Percentiles rank a stretch among this genome's conserved stretches.
Evolutionary conservation across 2,888 invertebrate species (phyloP).

Genomic region (Bimastos eiseni): DNA sequence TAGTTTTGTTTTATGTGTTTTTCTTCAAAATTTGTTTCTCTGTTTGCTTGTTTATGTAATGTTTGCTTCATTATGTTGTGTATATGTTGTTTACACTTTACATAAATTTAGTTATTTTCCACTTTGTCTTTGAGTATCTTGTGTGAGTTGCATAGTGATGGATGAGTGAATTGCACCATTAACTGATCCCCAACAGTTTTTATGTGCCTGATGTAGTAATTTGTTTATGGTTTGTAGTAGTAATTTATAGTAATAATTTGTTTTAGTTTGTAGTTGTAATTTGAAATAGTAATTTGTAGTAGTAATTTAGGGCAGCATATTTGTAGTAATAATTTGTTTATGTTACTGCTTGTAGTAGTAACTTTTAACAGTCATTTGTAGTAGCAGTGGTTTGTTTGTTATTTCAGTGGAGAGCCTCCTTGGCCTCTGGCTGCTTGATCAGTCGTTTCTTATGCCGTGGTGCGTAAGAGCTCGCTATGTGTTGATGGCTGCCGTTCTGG

Average conservation of each 20-base stretch:
- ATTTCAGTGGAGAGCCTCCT: background rate
- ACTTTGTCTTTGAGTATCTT: background rate
- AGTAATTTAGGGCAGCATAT: too few species aligned
- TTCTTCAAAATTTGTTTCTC: too few species aligned
- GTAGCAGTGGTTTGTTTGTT: background rate
- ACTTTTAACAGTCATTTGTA: background rate
- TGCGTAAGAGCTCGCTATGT: slow-evolving; percentile 49
- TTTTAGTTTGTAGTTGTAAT: background rate
- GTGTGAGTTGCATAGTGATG: background rate
- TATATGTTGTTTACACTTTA: background rate
- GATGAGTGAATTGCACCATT: background rate
- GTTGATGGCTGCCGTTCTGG: slow-evolving; percentile 49
- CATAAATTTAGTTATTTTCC: background rate
- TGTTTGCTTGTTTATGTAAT: too few species aligned
- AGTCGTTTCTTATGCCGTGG: slow-evolving; percentile 25
- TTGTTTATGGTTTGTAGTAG: background rate
- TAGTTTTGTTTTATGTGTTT: background rate
- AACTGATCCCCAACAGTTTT: background rate
- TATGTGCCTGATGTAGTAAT: too few species aligned
- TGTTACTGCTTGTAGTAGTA: background rate
- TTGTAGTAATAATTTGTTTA: too few species aligned
- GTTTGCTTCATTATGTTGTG: background rate
- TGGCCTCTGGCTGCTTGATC: slow-evolving; percentile 8
- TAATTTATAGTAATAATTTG: too few species aligned
- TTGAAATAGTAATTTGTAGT: background rate